Conservation (phyloP, 2,113 vertebrate genomes). For the Glaucomys volans region DNA sequence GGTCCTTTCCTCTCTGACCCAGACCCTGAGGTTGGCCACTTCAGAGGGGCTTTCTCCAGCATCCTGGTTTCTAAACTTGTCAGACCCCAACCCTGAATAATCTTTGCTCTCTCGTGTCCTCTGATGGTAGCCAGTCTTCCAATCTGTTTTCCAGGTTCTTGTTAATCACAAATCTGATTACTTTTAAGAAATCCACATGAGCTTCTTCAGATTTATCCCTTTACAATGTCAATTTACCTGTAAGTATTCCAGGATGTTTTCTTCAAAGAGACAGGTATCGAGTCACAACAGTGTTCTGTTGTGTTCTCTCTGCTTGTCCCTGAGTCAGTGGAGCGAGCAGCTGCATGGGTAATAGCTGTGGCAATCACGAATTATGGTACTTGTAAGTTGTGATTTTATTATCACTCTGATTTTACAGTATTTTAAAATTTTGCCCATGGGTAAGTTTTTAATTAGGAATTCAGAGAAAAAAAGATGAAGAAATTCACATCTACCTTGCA, state of each 20-base stretch:
- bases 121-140: not conserved
- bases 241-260: not conserved
- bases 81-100: not conserved
- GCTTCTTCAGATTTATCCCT: not conserved
- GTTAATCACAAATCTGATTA: conserved; percentile 7
- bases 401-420: conserved; percentile 67
- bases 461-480: conserved; percentile 55
- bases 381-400: conserved; percentile 66
- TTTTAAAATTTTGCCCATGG: conserved; percentile 74
- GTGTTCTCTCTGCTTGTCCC: not conserved
- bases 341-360: conserved; percentile 37
- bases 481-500: conserved; percentile 43
- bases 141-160: not conserved
- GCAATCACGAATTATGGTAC: conserved; percentile 51
- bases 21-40: not conserved
- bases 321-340: not conserved
- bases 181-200: conserved; percentile 42
- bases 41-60: not conserved
- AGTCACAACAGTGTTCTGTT: not conserved
- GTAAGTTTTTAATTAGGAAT: conserved; percentile 78
- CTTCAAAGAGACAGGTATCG: not conserved
- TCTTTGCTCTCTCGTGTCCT: not conserved
- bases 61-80: not conserved
- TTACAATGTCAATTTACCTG: not conserved
- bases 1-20: not conserved